phyloP scores from a whole-genome alignment of 2,797 vertebrate genomes.

The Gadopsis bispinosus region DNA sequence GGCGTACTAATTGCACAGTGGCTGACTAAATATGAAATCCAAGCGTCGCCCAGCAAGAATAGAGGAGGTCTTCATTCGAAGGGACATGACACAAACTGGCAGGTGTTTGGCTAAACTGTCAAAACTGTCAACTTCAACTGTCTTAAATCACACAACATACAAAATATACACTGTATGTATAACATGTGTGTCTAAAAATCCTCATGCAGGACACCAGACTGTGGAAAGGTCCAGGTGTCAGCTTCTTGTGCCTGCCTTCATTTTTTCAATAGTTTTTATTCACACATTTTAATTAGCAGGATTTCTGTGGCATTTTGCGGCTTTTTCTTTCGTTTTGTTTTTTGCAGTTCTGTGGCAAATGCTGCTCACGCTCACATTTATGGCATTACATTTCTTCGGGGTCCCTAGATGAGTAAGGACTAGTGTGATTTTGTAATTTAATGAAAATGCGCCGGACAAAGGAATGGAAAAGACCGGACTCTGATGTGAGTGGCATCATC shows the following conservation, averaged over 20 bases:
- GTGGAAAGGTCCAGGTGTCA: neutral
- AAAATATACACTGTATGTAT: neutral
- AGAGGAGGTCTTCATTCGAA: too few species aligned
- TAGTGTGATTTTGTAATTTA: neutral
- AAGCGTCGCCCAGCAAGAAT: neutral
- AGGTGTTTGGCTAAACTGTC: too few species aligned
- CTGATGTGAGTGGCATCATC: too few species aligned
- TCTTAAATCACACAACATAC: neutral
- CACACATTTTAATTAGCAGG: neutral
- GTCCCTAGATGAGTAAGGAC: neutral
- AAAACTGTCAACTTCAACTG: neutral
- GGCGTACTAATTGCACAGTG: too few species aligned
- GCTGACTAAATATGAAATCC: neutral
- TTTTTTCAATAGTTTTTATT: too few species aligned
- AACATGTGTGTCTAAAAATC: neutral
- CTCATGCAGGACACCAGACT: neutral
- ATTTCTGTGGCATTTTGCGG: neutral
- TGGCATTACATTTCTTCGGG: neutral
- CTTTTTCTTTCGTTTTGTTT: too few species aligned
- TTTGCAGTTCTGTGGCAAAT: neutral
- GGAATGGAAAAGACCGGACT: too few species aligned
- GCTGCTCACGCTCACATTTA: neutral
- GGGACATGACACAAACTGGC: too few species aligned
- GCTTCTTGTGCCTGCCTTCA: too few species aligned
- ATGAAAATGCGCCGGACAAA: neutral